Evolutionary conservation across 2,797 vertebrate genomes (phyloP), one percentile per base, ranked within the genome.

Genomic region (Decapterus maruadsi): DNA sequence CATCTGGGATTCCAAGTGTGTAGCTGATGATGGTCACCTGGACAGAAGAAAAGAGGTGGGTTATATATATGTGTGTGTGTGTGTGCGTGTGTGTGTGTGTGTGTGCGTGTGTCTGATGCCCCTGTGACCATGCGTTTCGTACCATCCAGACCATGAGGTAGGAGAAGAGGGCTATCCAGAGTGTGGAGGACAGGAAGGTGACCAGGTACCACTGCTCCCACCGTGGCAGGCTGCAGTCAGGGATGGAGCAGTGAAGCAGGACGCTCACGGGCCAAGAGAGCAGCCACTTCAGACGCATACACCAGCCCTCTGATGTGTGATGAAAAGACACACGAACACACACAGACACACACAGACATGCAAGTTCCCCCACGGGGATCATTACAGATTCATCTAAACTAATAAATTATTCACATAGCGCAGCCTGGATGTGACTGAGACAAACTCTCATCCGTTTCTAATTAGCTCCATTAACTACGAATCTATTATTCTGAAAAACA

Each of bases 61-160:
- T 45, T 13, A 11, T 22, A 36, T 40, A 58, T 48, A 16, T 6
- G 29, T 57, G 20, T 8, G 0, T 7, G 64, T 43, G 12, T 22
- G 43, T 61, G 16, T 22, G 43, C 56, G 40, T 17, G 8, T 62
- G 40, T 43, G 13, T 43, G 13, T 43, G n/a, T 16, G 13, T 14
- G 5, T 6, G 22, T 40, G 62, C 43, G 20, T 6, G 29, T 55
- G 22, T 8, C 0, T 7, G 65, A 36, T 11, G 68, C 26, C 2
- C 2, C 20, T 46, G 61, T 14, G 40, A 56, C 8, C 9, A n/a
- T 57, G 59, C 0, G 42, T 56, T 36, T 62, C 94, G 0, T 92
- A 96, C 96, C 96, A 96, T 96, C 96, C 96, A 96, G 90, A 96
- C 96, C 96, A 96, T 96, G 93, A 96, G 91, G 94, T 96, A 96